Conservation (phyloP, 2,113 vertebrate species). For the Percina caprodes region DNA sequence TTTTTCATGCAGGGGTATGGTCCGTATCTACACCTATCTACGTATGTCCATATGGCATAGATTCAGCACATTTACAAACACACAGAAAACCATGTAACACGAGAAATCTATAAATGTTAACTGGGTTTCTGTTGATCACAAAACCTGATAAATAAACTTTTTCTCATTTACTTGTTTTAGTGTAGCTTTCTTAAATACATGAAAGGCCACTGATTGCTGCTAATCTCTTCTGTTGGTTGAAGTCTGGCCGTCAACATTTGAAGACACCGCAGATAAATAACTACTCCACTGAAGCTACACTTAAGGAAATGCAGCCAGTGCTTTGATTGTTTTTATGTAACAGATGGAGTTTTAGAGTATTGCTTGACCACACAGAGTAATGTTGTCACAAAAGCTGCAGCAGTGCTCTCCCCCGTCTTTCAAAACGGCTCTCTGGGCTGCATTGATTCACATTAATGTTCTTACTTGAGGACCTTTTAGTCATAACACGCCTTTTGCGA, state of each 20-base stretch:
- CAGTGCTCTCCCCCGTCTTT: neutral
- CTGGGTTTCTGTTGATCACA: neutral
- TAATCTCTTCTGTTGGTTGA: neutral
- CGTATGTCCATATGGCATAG: too few species aligned
- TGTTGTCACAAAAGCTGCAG: neutral
- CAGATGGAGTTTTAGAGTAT: neutral
- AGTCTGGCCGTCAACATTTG: neutral
- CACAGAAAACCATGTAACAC: neutral
- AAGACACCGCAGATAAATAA: neutral
- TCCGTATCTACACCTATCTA: too few species aligned
- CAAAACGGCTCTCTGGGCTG: neutral
- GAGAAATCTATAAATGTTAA: neutral
- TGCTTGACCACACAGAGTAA: slow-evolving; percentile 20
- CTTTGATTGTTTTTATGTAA: neutral
- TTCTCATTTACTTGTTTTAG: neutral
- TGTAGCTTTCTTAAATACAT: neutral
- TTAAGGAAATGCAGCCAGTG: neutral
- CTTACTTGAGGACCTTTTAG: neutral
- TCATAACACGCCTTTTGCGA: too few species aligned
- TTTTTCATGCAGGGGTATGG: too few species aligned
- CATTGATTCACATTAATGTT: neutral
- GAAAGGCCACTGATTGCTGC: neutral
- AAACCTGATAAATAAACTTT: neutral
- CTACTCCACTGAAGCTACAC: neutral
- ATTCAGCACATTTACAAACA: too few species aligned